These are phyloP conservation scores for Isurus oxyrinchus DNA, from an alignment of 2,113 vertebrate genomes.

Conservation along the genomic window DNA sequence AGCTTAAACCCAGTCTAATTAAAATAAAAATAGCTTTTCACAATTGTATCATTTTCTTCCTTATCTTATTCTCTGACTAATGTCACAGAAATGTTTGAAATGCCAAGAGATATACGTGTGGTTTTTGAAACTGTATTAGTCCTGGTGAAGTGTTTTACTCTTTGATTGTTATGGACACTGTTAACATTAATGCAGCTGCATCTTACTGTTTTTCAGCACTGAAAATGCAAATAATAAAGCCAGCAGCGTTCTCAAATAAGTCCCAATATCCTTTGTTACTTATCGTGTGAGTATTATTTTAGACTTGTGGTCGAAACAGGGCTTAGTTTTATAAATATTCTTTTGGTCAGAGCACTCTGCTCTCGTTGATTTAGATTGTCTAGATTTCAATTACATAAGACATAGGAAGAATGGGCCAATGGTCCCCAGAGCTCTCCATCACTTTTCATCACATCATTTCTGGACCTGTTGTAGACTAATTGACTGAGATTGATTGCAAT, in stretches of 20 bases:
- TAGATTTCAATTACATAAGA: neutral
- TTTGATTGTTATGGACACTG: neutral
- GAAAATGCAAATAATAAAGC: slow-evolving; percentile 86
- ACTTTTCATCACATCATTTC: neutral
- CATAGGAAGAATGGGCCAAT: neutral
- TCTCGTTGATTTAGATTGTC: neutral
- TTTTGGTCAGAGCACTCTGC: neutral
- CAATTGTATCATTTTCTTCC: neutral
- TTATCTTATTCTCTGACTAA: neutral
- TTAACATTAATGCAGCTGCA: neutral
- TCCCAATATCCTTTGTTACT: slow-evolving; percentile 82
- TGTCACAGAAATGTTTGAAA: neutral
- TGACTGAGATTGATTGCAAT: neutral
- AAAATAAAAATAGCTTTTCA: neutral
- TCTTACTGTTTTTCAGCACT: slow-evolving; percentile 58
- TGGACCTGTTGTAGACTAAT: neutral
- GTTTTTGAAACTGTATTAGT: neutral
- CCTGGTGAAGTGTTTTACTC: neutral
- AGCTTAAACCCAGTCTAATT: neutral
- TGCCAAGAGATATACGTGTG: neutral
- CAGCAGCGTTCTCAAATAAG: slow-evolving; percentile 72
- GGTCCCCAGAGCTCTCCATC: neutral
- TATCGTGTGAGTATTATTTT: slow-evolving; percentile 71
- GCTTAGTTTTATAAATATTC: neutral
- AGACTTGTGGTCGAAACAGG: too few species aligned